Evolutionary conservation across 2,797 vertebrate genomes (phyloP).

Genomic region (Coranthus polyacanthus): DNA sequence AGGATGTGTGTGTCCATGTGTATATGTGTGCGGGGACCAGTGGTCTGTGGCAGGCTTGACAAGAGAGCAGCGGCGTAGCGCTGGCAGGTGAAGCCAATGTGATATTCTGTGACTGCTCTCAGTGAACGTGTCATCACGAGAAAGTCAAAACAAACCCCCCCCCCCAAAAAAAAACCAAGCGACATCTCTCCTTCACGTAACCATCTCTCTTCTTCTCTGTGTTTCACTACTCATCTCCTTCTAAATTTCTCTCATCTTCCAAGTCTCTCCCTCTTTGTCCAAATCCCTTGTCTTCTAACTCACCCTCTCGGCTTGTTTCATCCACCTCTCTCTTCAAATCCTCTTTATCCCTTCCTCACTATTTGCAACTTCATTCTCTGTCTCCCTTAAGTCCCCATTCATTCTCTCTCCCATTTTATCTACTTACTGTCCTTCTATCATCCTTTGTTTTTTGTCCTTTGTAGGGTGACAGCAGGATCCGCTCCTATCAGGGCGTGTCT

Average conservation of each 20-base stretch:
- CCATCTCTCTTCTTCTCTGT: slow-evolving; percentile 30
- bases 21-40: slow-evolving; percentile 42
- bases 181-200: slow-evolving; percentile 48
- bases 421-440: slow-evolving; percentile 19
- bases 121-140: slow-evolving; percentile 66
- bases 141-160: slow-evolving; percentile 27
- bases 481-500: slow-evolving; percentile 43
- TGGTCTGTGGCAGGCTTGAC: slow-evolving; percentile 72
- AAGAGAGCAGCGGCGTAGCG: slow-evolving; percentile 68
- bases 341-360: slow-evolving; percentile 29
- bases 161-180: slow-evolving; percentile 48
- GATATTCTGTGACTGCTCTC: slow-evolving; percentile 72
- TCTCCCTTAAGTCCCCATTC: slow-evolving; percentile 21
- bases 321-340: slow-evolving; percentile 41
- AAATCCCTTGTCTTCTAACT: slow-evolving; percentile 22
- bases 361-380: slow-evolving; percentile 36
- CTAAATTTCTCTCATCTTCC: slow-evolving; percentile 18
- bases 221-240: slow-evolving; percentile 20
- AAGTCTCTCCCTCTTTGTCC: slow-evolving; percentile 13
- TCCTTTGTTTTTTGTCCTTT: slow-evolving; percentile 17
- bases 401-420: slow-evolving; percentile 2
- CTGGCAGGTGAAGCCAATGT: slow-evolving; percentile 74
- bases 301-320: slow-evolving; percentile 27
- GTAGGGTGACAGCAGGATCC: slow-evolving; percentile 14
- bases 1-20: slow-evolving; percentile 32